Conservation (phyloP, 2,888 invertebrate genomes). For the Morinoia aosen region DNA sequence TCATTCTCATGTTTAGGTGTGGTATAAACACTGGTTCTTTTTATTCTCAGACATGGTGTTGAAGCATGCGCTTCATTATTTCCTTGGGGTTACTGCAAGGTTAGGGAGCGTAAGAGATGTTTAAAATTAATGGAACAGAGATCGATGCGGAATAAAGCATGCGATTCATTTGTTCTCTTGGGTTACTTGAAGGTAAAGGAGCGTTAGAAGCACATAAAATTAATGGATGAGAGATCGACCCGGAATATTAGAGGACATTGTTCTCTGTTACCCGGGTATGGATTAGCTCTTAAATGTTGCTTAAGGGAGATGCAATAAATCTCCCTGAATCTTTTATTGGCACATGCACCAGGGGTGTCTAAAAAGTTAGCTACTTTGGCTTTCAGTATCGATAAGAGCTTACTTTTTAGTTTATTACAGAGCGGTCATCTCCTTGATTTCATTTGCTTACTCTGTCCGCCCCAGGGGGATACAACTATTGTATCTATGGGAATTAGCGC, state of each 20-base stretch:
- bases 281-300: not conserved
- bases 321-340: not conserved
- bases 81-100: not conserved
- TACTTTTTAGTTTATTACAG: not conserved
- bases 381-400: not conserved
- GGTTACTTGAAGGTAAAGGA: not conserved
- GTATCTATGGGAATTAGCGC: too few species aligned
- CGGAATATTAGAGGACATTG: not conserved
- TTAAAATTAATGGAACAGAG: not conserved
- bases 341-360: not conserved
- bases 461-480: too few species aligned
- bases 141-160: not conserved
- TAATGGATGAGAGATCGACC: not conserved
- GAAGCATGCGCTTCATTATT: not conserved
- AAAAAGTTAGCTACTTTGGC: not conserved
- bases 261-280: not conserved
- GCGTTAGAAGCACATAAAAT: not conserved
- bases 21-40: too few species aligned
- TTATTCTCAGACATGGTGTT: not conserved
- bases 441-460: too few species aligned
- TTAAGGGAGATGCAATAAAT: not conserved
- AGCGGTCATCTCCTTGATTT: not conserved
- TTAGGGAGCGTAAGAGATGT: not conserved
- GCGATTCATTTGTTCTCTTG: not conserved
- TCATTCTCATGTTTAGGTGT: not conserved